phyloP scores from a whole-genome alignment of 2,797 vertebrate species.

The Gila robusta region DNA sequence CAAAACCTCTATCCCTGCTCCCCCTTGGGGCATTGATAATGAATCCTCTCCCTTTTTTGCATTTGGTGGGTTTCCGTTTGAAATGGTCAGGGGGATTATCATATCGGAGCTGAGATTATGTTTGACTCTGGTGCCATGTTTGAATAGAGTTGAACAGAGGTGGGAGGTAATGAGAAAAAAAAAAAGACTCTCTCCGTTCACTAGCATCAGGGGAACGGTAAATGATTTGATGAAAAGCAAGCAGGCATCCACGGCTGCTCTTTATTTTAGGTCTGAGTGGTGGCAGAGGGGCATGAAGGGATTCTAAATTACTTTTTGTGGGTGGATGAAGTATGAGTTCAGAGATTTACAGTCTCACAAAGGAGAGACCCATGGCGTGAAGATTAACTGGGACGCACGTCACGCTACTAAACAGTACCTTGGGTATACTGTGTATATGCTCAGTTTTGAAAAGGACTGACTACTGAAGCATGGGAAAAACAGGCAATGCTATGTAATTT shows the following conservation, averaged over 20 bases:
- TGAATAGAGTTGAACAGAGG: conserved; percentile 73
- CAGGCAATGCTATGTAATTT: not conserved
- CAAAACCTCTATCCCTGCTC: conserved; percentile 47
- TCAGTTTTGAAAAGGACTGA: conserved; percentile 12
- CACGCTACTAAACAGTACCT: conserved; percentile 20
- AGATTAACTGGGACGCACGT: conserved; percentile 42
- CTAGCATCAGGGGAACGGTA: conserved; percentile 53
- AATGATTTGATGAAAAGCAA: conserved; percentile 62
- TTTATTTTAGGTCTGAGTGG: conserved; percentile 67
- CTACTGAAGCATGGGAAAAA: conserved; percentile 7
- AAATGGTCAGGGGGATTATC: conserved; percentile 76
- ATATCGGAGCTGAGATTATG: conserved; percentile 80
- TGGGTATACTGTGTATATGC: conserved; percentile 24
- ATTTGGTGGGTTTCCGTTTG: conserved; percentile 65
- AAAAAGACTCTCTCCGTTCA: conserved; percentile 58
- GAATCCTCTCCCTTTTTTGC: conserved; percentile 74
- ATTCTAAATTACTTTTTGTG: conserved; percentile 54
- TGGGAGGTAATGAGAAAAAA: conserved; percentile 74
- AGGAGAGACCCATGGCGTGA: conserved; percentile 7
- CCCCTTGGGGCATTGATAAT: conserved; percentile 80
- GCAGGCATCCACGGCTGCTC: conserved; percentile 43
- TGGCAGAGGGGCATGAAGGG: conserved; percentile 30
- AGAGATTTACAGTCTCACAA: conserved; percentile 41
- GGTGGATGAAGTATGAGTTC: conserved; percentile 43
- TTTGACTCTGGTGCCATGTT: conserved; percentile 62